phyloP scores from a whole-genome alignment of 2,797 vertebrate genomes.

The Etheostoma perlongum region DNA sequence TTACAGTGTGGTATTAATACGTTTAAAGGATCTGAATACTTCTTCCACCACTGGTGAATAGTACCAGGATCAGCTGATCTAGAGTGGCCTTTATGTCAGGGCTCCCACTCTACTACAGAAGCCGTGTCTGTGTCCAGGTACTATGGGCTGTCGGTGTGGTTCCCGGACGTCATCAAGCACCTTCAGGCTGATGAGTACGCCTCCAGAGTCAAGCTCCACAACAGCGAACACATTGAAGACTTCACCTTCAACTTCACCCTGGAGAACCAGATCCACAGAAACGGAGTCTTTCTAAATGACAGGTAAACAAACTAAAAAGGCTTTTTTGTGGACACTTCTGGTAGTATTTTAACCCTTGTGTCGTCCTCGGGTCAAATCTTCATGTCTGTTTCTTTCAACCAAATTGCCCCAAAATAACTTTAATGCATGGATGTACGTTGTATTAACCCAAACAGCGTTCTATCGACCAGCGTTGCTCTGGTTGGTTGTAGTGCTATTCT shows the following conservation, averaged over 20 bases:
- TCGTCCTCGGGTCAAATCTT: too few species aligned
- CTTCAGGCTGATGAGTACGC: conserved; percentile 95
- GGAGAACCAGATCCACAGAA: conserved; percentile 96
- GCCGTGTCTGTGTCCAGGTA: conserved; percentile 84
- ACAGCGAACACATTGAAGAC: conserved; percentile 88
- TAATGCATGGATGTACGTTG: too few species aligned
- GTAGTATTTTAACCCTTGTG: not conserved
- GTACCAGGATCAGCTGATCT: not conserved
- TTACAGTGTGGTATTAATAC: too few species aligned
- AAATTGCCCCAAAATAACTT: too few species aligned
- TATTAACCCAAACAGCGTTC: too few species aligned
- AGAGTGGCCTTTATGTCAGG: not conserved
- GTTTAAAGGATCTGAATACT: too few species aligned
- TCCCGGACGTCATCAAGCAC: conserved; percentile 98
- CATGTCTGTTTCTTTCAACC: too few species aligned
- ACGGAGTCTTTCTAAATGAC: conserved; percentile 92
- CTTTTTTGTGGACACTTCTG: too few species aligned
- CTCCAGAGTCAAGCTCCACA: conserved; percentile 89
- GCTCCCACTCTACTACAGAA: not conserved
- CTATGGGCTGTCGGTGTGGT: conserved; percentile 98
- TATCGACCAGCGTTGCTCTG: too few species aligned
- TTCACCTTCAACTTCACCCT: conserved; percentile 97
- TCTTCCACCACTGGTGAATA: too few species aligned
- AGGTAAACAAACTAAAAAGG: conserved; percentile 78
- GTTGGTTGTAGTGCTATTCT: too few species aligned